A percentile compares a stretch with the other conserved stretches of the same genome.
These are phyloP conservation scores for Diplodus sargus DNA, from an alignment of 2,797 vertebrate genomes.

Conservation along the genomic window DNA sequence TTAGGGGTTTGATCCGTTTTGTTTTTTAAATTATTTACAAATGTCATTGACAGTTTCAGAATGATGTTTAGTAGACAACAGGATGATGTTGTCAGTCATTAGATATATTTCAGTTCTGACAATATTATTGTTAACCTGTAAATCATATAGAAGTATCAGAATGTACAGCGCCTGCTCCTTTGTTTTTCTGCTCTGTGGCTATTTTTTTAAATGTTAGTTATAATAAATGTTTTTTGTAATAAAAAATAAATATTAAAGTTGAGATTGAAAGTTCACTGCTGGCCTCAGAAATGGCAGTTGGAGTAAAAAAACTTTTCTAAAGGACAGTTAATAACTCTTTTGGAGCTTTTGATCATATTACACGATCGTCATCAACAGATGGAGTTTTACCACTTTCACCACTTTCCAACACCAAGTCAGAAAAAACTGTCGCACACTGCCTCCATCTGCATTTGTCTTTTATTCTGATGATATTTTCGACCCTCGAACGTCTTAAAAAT, in stretches of 20 bases:
- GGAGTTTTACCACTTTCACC: background rate
- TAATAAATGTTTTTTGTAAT: constrained; percentile 43
- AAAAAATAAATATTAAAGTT: constrained; percentile 4
- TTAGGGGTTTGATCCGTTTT: constrained; percentile 9
- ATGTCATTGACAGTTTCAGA: background rate
- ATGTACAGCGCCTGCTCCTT: constrained; percentile 3
- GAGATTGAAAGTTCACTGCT: background rate
- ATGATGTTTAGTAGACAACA: background rate
- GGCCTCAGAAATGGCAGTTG: background rate
- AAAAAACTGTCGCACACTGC: too few relatives aligned
- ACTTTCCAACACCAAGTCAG: too few relatives aligned
- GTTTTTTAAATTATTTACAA: background rate
- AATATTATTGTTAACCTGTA: constrained; percentile 3
- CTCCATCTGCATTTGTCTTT: too few relatives aligned
- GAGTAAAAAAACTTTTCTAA: background rate
- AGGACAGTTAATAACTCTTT: background rate
- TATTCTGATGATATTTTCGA: too few relatives aligned
- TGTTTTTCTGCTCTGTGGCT: constrained; percentile 19
- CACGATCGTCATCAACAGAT: background rate
- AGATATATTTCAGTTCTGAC: background rate
- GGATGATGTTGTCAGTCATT: background rate
- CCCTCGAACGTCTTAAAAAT: too few relatives aligned
- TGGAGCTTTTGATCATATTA: background rate
- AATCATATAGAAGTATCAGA: constrained; percentile 17
- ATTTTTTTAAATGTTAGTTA: constrained; percentile 49